phyloP scores from a whole-genome alignment of 2,113 vertebrate genomes.

The Heterotis niloticus region DNA sequence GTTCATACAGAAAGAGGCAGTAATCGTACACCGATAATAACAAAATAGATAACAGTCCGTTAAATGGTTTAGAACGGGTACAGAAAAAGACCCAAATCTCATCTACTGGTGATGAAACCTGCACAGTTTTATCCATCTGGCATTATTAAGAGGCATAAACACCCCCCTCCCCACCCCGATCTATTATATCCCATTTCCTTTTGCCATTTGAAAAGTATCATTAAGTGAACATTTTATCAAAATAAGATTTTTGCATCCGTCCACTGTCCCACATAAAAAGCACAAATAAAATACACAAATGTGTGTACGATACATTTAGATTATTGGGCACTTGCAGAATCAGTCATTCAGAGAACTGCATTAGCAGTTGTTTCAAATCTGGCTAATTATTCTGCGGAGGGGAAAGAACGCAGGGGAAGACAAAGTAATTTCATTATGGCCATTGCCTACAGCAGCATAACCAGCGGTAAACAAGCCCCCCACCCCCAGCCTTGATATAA shows the following conservation, averaged over 20 bases:
- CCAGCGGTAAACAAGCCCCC: conserved; percentile 34
- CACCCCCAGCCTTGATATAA: conserved; percentile 18
- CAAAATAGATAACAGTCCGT: too few species aligned
- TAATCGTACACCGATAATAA: too few species aligned
- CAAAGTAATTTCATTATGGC: conserved; percentile 68
- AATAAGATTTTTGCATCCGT: not conserved
- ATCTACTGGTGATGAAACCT: too few species aligned
- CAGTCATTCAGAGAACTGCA: not conserved
- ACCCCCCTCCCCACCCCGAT: too few species aligned
- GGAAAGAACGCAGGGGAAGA: conserved; percentile 47
- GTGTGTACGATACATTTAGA: not conserved
- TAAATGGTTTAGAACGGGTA: too few species aligned
- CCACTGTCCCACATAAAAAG: not conserved
- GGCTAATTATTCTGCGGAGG: conserved; percentile 34
- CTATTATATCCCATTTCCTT: too few species aligned
- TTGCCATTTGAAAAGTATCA: too few species aligned
- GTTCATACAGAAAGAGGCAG: too few species aligned
- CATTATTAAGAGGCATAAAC: too few species aligned
- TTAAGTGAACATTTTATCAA: too few species aligned
- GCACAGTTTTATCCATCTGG: too few species aligned
- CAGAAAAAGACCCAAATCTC: too few species aligned
- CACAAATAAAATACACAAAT: not conserved
- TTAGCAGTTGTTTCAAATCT: conserved; percentile 72
- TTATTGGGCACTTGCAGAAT: not conserved
- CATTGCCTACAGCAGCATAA: conserved; percentile 67